These are phyloP conservation scores for Arnoldichthys spilopterus DNA, from an alignment of 2,797 vertebrate genomes.

Conservation along the genomic window DNA sequence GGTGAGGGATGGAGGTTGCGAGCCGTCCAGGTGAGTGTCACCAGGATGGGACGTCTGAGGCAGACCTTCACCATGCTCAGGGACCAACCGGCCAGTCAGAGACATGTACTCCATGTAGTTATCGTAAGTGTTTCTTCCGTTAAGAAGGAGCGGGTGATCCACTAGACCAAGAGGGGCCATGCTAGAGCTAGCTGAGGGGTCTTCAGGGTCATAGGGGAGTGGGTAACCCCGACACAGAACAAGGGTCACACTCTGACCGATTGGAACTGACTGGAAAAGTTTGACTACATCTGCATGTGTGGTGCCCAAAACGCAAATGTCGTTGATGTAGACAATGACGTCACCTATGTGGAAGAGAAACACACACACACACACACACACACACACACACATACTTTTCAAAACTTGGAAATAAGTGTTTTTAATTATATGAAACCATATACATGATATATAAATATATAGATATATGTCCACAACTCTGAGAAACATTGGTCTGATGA, in stretches of 20 bases:
- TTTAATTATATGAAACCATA: no score
- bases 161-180: constrained; percentile 93
- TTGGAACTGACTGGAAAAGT: constrained; percentile 98
- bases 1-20: constrained; percentile 85
- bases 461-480: no score
- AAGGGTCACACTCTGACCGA: constrained; percentile 96
- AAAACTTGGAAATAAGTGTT: no score
- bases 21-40: constrained; percentile 94
- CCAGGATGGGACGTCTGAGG: constrained; percentile 87
- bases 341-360: constrained; percentile 81
- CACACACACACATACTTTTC: no score
- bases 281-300: constrained; percentile 99
- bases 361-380: no score
- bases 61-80: constrained; percentile 87
- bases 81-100: constrained; percentile 93
- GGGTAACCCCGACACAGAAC: constrained; percentile 98
- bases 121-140: constrained; percentile 96
- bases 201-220: constrained; percentile 97
- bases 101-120: constrained; percentile 99
- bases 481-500: no score
- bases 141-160: constrained; percentile 92
- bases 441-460: no score
- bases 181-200: constrained; percentile 83
- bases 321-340: constrained; percentile 99
- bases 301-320: constrained; percentile 97